phyloP scores from a whole-genome alignment of 2,888 invertebrate species.

The Iphiclides podalirius region DNA sequence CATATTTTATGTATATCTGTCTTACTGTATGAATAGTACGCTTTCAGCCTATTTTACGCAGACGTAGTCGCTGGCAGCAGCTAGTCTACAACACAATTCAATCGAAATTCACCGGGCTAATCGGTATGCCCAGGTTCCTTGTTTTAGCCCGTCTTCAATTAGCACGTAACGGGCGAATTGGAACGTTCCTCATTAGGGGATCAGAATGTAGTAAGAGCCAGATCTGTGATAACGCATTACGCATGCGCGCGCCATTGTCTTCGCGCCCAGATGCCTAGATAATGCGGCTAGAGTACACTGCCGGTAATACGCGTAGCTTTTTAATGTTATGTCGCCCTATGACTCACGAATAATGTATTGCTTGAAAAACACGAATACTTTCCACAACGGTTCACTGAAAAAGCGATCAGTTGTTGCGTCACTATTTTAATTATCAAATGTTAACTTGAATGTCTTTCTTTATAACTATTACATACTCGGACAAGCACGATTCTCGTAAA shows the following conservation, averaged over 20 bases:
- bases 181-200: constrained; percentile 72
- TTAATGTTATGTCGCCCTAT: constrained; percentile 45
- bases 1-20: no score
- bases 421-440: constrained; percentile 3
- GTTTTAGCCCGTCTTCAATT: constrained; percentile 50
- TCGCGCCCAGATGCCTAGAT: constrained; percentile 58
- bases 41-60: no score
- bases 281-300: constrained; percentile 58
- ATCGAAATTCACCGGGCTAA: neutral
- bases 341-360: constrained; percentile 36
- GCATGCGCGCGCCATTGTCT: constrained; percentile 76
- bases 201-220: constrained; percentile 69
- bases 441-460: constrained; percentile 1
- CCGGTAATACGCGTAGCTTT: constrained; percentile 52
- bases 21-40: no score
- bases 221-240: constrained; percentile 76
- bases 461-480: no score
- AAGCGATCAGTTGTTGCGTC: no score
- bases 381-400: no score
- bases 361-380: constrained; percentile 17
- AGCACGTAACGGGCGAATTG: constrained; percentile 58
- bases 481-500: no score
- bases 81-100: neutral
- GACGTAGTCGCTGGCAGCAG: no score
- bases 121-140: constrained; percentile 17